Base-by-base conservation (phyloP, 1,140 invertebrate genomes). In the Heliconius eleuchia region DNA sequence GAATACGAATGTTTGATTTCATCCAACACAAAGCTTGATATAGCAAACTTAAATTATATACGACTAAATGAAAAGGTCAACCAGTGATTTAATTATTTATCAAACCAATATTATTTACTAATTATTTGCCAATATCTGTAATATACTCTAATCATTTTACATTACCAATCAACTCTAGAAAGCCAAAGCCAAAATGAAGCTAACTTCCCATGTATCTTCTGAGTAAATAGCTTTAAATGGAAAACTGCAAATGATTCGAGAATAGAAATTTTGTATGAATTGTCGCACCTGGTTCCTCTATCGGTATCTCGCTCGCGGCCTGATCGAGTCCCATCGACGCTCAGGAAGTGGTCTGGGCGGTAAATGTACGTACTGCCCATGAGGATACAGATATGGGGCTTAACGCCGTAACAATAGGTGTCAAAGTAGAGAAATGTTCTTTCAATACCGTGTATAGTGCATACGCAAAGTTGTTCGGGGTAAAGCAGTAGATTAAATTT, bases 291-390 rank as follows among this genome's bases (percentile, higher is more conserved):
- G 55, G 71, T 50, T 57, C n/a, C 72, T 42, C 34, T 55, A 70
- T 1, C 37, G 72, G 55, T 71, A 74, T 50, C 72, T 78, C 72
- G 57, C 77, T 30, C n/a, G 72, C 39, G 77, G 77, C 71, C 73
- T 78, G 50, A 77, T 77, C 70, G 70, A 57, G 76, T 72, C 72
- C 71, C 72, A 74, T 66, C 77, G 77, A 55, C 73, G 73, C 73
- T 46, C 78, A 75, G 73, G 73, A 79, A 75, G 78, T 66, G 73
- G 60, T 34, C 60, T 70, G 60, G 73, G 55, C 73, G 77, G 77
- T 71, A 79, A 74, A 71, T 79, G 73, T 50, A 79, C 57, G 77
- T 57, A 70, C 30, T 42, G 27, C 27, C 42, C 78, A 30, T 46
- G 42, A 23, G 73, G 39, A 42, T 74, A 23, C 60, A 46, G 74